Conservation (phyloP, 92 coral and sea anemone genomes). For the Heliopora coerulea region DNA sequence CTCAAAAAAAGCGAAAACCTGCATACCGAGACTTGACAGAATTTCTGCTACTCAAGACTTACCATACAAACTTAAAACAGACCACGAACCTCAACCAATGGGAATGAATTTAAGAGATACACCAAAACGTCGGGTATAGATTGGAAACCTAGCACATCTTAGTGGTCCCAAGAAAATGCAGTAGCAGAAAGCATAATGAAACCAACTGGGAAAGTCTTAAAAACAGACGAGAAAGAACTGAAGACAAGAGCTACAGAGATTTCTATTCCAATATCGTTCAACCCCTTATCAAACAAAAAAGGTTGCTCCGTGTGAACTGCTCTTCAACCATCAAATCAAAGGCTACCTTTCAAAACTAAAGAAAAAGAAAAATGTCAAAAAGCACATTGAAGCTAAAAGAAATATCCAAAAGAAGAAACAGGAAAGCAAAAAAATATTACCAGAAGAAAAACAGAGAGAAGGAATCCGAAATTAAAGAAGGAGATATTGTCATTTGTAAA, state of each 20-base stretch:
- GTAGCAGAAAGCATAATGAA: slow-evolving; percentile 32
- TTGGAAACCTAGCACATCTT: slow-evolving; percentile 21
- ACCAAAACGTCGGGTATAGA: not conserved
- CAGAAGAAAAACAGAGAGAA: slow-evolving; percentile 31
- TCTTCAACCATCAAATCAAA: slow-evolving; percentile 27
- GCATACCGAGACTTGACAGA: slow-evolving; percentile 40
- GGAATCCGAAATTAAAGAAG: slow-evolving; percentile 37
- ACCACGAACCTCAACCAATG: not conserved
- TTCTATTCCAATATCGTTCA: slow-evolving; percentile 39
- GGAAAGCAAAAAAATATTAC: slow-evolving; percentile 32
- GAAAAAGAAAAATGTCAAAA: slow-evolving; percentile 25
- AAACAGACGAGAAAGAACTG: slow-evolving; percentile 37
- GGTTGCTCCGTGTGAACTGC: slow-evolving; percentile 33
- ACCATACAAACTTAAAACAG: slow-evolving; percentile 11
- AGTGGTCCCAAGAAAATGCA: slow-evolving; percentile 42
- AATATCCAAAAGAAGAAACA: slow-evolving; percentile 34
- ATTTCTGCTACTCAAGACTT: slow-evolving; percentile 48
- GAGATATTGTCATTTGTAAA: slow-evolving; percentile 42
- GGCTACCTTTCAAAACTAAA: slow-evolving; percentile 36
- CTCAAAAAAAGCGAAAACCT: slow-evolving; percentile 36
- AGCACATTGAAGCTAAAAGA: slow-evolving; percentile 28
- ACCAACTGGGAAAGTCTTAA: slow-evolving; percentile 35
- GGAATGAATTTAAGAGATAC: not conserved
- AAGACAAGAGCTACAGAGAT: slow-evolving; percentile 49
- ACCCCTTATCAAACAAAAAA: slow-evolving; percentile 42